Evolutionary conservation across 92 coral and sea anemone genomes (phyloP), one percentile per base, ranked within the genome.

Genomic region (Nematostella vectensis): DNA sequence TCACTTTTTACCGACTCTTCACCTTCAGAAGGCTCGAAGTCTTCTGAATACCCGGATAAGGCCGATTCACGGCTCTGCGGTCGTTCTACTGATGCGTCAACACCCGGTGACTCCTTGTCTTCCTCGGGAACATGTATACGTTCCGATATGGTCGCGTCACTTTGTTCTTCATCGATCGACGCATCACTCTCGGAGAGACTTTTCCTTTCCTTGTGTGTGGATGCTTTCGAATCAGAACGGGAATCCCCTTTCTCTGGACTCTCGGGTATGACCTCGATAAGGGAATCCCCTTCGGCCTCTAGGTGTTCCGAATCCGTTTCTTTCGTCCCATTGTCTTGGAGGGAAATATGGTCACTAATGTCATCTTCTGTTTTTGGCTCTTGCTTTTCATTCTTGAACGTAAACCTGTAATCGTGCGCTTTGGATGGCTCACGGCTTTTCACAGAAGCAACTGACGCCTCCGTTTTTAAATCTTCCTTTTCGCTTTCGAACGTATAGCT

Each of bases 401-500:
- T 78, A 31, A 67, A 62, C 56, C 93, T 83, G 57, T 83, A 83
- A n/a, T n/a, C n/a, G n/a, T n/a, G 28, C 21, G 67, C 66, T 33
- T 69, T 71, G 27, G 56, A 60, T 1, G 28, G 42, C 2, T 21
- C 48, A 29, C 52, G 50, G 38, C 71, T 76, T 48, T 76, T 76
- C 40, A 76, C 68, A 1, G 82, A 76, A 6, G 40, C 40, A 33
- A 33, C 40, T n/a, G n/a, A n/a, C n/a, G n/a, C n/a, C n/a, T n/a
- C n/a, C 30, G 73, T 70, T 36, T 47, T 57, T 12, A 40, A 67
- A 25, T 28, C 78, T 27, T 63, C 74, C 28, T 71, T 59, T 27
- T 62, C 72, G 55, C 82, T 83, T 54, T 83, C 93, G 48, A 83
- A 83, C 1, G 93, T 78, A 31, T 71, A 62, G 61, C 93, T 83